A percentile compares a stretch with the other conserved stretches of the same genome.
Conservation (phyloP, 2,113 vertebrate genomes). For the Mormoops blainvillei region DNA sequence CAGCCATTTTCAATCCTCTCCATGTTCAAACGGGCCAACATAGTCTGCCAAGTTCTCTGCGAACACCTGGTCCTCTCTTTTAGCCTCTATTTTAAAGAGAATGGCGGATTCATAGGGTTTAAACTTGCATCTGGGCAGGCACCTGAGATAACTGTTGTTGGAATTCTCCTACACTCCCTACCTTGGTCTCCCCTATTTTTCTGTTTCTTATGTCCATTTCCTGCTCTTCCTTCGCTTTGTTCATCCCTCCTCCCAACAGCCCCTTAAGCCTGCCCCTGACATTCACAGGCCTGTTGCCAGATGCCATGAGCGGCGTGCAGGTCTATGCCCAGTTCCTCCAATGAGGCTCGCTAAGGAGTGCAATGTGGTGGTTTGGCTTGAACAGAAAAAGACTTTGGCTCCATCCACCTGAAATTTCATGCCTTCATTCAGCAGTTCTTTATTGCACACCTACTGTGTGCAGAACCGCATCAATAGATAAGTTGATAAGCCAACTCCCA, state of each 20-base stretch:
- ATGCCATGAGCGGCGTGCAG: background rate
- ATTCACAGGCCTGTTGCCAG: background rate
- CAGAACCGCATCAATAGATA: background rate
- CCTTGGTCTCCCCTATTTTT: background rate
- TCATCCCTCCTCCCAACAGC: background rate
- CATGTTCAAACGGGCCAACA: background rate
- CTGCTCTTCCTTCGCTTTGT: background rate
- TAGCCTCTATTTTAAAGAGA: background rate
- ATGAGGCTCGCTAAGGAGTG: background rate
- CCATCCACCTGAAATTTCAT: background rate
- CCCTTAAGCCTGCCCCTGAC: background rate
- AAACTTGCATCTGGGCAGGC: background rate
- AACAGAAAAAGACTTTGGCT: background rate
- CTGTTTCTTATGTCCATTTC: background rate
- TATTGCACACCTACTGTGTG: background rate
- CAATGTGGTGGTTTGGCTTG: background rate
- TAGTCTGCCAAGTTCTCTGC: constrained; percentile 27
- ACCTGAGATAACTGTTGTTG: background rate
- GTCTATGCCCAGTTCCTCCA: background rate
- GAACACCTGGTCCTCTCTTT: constrained; percentile 44
- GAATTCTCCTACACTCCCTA: background rate
- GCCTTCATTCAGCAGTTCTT: background rate
- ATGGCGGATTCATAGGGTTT: background rate
- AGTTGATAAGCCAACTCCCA: background rate
- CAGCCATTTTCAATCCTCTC: constrained; percentile 32